These are phyloP conservation scores for Lasioglossum morio DNA, from an alignment of 2,888 invertebrate genomes.

Conservation along the genomic window DNA sequence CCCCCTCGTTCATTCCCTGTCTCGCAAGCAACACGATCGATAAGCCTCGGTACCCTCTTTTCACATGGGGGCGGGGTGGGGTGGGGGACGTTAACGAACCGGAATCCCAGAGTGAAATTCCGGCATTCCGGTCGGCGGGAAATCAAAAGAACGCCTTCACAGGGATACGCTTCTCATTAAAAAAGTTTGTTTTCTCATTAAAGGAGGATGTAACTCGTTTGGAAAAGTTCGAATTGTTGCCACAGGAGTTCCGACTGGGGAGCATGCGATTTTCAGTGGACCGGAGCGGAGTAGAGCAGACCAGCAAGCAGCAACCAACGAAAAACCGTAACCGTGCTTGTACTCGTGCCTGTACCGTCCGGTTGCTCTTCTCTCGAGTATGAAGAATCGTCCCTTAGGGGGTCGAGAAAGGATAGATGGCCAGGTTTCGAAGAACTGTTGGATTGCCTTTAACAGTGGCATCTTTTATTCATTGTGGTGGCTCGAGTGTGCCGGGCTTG, in stretches of 20 bases:
- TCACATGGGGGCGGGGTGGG: not conserved
- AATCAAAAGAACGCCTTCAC: conserved; percentile 35
- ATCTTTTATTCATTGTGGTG: conserved; percentile 81
- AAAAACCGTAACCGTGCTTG: conserved; percentile 23
- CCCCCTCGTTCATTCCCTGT: not conserved
- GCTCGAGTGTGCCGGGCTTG: conserved; percentile 75
- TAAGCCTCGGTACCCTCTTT: not conserved
- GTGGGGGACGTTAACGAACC: conserved; percentile 17
- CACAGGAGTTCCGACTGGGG: conserved; percentile 11
- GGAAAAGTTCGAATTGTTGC: conserved; percentile 57
- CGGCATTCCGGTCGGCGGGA: conserved; percentile 1
- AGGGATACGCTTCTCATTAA: conserved; percentile 51
- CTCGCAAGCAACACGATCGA: conserved; percentile 5
- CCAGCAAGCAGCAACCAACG: conserved; percentile 30
- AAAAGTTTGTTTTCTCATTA: conserved; percentile 63
- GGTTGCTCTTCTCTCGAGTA: conserved; percentile 53
- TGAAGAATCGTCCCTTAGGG: conserved; percentile 61
- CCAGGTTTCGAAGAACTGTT: conserved; percentile 67
- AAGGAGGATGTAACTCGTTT: conserved; percentile 50
- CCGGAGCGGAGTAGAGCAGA: not conserved
- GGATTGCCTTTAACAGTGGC: conserved; percentile 77
- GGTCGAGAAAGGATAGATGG: conserved; percentile 60
- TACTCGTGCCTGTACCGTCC: conserved; percentile 16
- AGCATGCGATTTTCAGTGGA: conserved; percentile 44
- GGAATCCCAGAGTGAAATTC: conserved; percentile 44